Evolutionary conservation across 2,113 vertebrate species (phyloP), one percentile per base, ranked within the genome.

Genomic region (Pogona vitticeps): DNA sequence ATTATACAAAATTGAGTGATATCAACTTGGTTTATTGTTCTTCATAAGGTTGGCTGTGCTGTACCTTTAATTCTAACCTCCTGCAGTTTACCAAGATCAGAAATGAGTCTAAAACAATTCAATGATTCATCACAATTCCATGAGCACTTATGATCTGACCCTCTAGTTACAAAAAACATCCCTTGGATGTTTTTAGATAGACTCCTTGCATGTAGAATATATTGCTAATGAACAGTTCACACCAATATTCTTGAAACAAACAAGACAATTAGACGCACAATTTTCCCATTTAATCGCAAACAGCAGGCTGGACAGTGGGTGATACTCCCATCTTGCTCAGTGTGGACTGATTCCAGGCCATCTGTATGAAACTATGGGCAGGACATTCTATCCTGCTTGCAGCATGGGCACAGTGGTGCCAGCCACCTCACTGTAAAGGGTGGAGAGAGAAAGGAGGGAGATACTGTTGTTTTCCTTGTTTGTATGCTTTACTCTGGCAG

Each of bases 401-500:
- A 85, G 89, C 89, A 92, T 21, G 88, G 89, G 71, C 90, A 94
- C 28, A 91, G 90, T 2, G 73, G 94, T 95, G 92, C 94, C 93
- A 95, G 93, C 90, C 89, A 59, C 88, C 86, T 85, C 92, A n/a
- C 38, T 87, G 86, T 90, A 91, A 82, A 87, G 38, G 71, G 42
- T 65, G 61, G 78, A 46, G 59, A 56, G 46, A 73, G 82, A 86
- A 72, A 81, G 75, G 81, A 94, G 91, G 91, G 88, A 95, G 83
- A 85, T 67, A 42, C 93, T 93, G 93, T 94, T 94, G 93, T 95
- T 92, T 93, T 83, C 90, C 76, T 91, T 91, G 92, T 95, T 95
- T 95, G 93, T 92, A 92, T 93, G 90, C 91, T 95, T 91, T 92
- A 88, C 80, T 86, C 88, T 92, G 94, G 92, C 95, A 95, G 88